phyloP scores from a whole-genome alignment of 2,888 invertebrate genomes.

The Limenitis camilla region DNA sequence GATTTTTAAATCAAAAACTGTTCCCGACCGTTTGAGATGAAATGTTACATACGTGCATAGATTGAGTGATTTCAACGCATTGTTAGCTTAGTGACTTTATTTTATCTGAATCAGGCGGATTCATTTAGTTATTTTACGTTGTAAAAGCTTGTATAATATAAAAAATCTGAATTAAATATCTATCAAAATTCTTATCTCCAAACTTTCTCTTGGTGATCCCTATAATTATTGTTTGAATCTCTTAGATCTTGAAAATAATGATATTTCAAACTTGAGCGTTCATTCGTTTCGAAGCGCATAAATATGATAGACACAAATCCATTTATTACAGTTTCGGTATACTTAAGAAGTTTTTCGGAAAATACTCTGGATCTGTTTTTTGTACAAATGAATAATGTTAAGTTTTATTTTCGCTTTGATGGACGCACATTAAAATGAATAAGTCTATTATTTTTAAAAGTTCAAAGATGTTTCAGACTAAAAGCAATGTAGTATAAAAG shows the following conservation, averaged over 20 bases:
- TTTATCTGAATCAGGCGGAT: too few species aligned
- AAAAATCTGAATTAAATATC: too few species aligned
- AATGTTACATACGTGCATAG: too few species aligned
- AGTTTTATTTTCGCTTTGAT: constrained; percentile 3
- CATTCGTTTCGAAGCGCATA: background rate
- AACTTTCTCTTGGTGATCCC: background rate
- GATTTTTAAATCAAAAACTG: background rate
- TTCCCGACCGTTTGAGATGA: too few species aligned
- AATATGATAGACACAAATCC: constrained; percentile 3
- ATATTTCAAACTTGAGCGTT: constrained; percentile 1
- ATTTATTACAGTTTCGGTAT: constrained; percentile 1
- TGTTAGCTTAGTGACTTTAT: background rate
- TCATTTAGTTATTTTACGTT: too few species aligned
- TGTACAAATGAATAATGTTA: background rate
- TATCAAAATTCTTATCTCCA: background rate
- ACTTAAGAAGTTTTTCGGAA: background rate
- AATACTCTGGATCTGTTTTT: background rate
- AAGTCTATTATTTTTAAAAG: background rate
- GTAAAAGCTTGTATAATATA: too few species aligned
- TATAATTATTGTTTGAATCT: background rate
- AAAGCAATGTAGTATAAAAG: too few species aligned
- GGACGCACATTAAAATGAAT: background rate
- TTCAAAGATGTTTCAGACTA: too few species aligned
- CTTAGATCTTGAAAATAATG: background rate
- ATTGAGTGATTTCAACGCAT: too few species aligned